A percentile compares a stretch with the other conserved stretches of the same genome.
These are phyloP conservation scores for Plagodis dolabraria DNA, from an alignment of 2,888 invertebrate species.

Conservation along the genomic window DNA sequence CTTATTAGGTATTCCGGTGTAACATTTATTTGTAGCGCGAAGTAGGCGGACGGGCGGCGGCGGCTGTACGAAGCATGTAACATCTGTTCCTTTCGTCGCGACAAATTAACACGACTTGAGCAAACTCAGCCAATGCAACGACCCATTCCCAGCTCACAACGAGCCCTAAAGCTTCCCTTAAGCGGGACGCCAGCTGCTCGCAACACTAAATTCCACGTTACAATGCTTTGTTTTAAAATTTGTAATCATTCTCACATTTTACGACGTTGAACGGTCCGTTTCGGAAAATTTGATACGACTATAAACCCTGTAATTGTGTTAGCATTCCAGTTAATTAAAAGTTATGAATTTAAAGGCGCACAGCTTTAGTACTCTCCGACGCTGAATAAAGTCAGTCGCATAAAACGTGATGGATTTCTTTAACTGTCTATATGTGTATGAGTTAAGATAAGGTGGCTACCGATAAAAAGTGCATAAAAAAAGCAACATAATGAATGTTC, in stretches of 20 bases:
- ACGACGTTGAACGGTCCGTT: conserved; percentile 81
- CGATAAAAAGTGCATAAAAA: conserved; percentile 61
- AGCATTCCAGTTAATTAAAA: conserved; percentile 83
- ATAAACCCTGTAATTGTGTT: conserved; percentile 82
- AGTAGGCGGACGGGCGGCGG: conserved; percentile 37
- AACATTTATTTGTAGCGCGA: conserved; percentile 40
- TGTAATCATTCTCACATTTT: conserved; percentile 84
- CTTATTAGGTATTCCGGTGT: conserved; percentile 35
- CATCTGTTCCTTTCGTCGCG: conserved; percentile 77
- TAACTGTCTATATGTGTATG: conserved; percentile 57
- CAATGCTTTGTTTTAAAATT: conserved; percentile 83
- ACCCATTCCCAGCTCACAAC: conserved; percentile 68
- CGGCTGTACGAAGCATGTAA: conserved; percentile 49
- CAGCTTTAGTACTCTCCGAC: conserved; percentile 71
- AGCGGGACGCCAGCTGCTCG: conserved; percentile 74
- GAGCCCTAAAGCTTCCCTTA: conserved; percentile 78
- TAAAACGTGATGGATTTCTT: conserved; percentile 68
- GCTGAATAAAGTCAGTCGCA: conserved; percentile 57
- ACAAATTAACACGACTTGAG: conserved; percentile 78
- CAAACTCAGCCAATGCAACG: conserved; percentile 71
- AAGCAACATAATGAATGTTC: conserved; percentile 51
- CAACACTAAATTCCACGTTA: conserved; percentile 79
- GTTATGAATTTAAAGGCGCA: conserved; percentile 82
- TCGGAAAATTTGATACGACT: conserved; percentile 83
- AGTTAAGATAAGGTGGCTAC: conserved; percentile 59